phyloP scores from a whole-genome alignment of 2,888 invertebrate genomes.

The Pharmacophagus antenor region DNA sequence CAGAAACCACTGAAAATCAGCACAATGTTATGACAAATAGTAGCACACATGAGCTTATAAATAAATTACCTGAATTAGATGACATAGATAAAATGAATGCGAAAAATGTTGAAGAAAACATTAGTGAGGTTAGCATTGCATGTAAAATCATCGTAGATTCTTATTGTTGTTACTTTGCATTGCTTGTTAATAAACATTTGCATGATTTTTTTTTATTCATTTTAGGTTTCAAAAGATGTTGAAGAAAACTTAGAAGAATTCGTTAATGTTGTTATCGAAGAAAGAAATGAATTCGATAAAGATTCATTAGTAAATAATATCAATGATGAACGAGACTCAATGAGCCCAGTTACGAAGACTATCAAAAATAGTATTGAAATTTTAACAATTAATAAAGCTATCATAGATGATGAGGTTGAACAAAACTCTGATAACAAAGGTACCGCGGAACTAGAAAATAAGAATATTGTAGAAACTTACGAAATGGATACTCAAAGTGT shows the following conservation, averaged over 20 bases:
- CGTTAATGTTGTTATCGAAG: slow-evolving; percentile 25
- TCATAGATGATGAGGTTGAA: not conserved
- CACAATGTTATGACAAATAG: slow-evolving; percentile 64
- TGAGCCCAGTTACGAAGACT: not conserved
- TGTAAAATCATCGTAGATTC: slow-evolving; percentile 49
- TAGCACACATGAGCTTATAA: slow-evolving; percentile 70
- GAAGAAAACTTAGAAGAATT: slow-evolving; percentile 35
- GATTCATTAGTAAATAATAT: not conserved
- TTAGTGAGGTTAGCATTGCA: slow-evolving; percentile 62
- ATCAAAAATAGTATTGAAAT: slow-evolving; percentile 14
- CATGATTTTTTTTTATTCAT: slow-evolving; percentile 65
- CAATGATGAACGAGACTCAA: not conserved
- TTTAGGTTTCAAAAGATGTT: slow-evolving; percentile 51
- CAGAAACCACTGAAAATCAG: slow-evolving; percentile 58
- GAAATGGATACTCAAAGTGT: slow-evolving; percentile 16
- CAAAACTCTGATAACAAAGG: slow-evolving; percentile 26
- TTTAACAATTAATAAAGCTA: not conserved
- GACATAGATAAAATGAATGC: slow-evolving; percentile 45
- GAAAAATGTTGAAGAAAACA: slow-evolving; percentile 37
- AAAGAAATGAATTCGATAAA: slow-evolving; percentile 28
- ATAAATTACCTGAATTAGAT: slow-evolving; percentile 68
- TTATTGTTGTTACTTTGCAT: slow-evolving; percentile 63
- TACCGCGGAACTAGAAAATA: slow-evolving; percentile 31
- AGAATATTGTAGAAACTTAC: slow-evolving; percentile 38
- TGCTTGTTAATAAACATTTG: slow-evolving; percentile 70